Conservation (phyloP, 2,888 invertebrate species). For the Argyresthia goedartella region DNA sequence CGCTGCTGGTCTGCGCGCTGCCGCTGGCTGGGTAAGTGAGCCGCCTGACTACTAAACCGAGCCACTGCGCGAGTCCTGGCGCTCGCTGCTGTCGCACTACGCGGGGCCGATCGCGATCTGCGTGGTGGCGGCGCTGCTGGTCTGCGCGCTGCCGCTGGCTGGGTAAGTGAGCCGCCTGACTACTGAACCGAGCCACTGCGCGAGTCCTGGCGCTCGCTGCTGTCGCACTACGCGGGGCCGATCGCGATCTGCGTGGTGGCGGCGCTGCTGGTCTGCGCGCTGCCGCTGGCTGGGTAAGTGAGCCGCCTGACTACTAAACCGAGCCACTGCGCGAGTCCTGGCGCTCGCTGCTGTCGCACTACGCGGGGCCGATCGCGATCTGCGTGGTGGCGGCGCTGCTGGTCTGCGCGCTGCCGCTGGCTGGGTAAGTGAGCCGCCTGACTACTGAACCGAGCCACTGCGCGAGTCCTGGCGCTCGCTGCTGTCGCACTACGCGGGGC, state of each 20-base stretch:
- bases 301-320: slow-evolving; percentile 41
- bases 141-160: slow-evolving; percentile 79
- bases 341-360: slow-evolving; percentile 59
- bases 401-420: slow-evolving; percentile 77
- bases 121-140: slow-evolving; percentile 72
- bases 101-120: slow-evolving; percentile 73
- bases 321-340: slow-evolving; percentile 58
- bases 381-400: slow-evolving; percentile 75
- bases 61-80: slow-evolving; percentile 60
- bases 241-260: slow-evolving; percentile 74
- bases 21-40: slow-evolving; percentile 79
- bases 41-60: slow-evolving; percentile 48
- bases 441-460: slow-evolving; percentile 52
- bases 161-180: slow-evolving; percentile 67
- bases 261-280: slow-evolving; percentile 66
- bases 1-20: slow-evolving; percentile 71
- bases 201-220: slow-evolving; percentile 62
- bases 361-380: slow-evolving; percentile 70
- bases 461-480: slow-evolving; percentile 62
- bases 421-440: slow-evolving; percentile 70
- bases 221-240: slow-evolving; percentile 67
- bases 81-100: slow-evolving; percentile 56
- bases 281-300: slow-evolving; percentile 83
- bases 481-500: slow-evolving; percentile 62
- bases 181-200: slow-evolving; percentile 50